Evolutionary conservation across 2,113 vertebrate genomes (phyloP).

Genomic region (Pedionomus torquatus): DNA sequence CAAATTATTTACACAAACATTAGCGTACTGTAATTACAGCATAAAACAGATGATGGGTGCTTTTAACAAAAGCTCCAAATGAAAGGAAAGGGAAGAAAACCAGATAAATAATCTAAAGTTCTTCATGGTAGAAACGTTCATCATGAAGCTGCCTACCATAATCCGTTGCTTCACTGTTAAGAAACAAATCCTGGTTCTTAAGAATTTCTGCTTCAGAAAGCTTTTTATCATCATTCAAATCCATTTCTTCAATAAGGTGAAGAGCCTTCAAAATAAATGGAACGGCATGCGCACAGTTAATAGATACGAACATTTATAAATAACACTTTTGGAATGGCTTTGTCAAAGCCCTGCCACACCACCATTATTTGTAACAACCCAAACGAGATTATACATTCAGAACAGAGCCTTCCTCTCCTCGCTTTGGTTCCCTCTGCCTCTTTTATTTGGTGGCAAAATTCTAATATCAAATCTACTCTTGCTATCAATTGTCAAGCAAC

Average conservation of each 20-base stretch:
- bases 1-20: conserved; percentile 55
- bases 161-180: conserved; percentile 96
- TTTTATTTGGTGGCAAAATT: background rate
- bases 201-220: conserved; percentile 89
- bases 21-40: conserved; percentile 56
- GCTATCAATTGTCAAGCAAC: background rate
- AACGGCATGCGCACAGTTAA: background rate
- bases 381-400: background rate
- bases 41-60: conserved; percentile 7
- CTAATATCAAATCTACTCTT: background rate
- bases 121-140: conserved; percentile 81
- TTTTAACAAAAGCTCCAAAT: background rate
- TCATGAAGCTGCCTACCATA: conserved; percentile 90
- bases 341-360: background rate
- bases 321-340: background rate
- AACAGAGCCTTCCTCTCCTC: background rate
- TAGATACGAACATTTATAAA: background rate
- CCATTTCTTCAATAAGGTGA: conserved; percentile 94
- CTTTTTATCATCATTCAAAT: conserved; percentile 84
- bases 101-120: conserved; percentile 73
- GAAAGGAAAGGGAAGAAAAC: conserved; percentile 2
- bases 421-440: background rate
- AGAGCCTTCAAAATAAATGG: conserved; percentile 79
- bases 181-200: conserved; percentile 89
- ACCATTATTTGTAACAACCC: background rate